These are phyloP conservation scores for Poeciliopsis presidionis DNA, from an alignment of 2,797 vertebrate genomes.

Conservation along the genomic window DNA sequence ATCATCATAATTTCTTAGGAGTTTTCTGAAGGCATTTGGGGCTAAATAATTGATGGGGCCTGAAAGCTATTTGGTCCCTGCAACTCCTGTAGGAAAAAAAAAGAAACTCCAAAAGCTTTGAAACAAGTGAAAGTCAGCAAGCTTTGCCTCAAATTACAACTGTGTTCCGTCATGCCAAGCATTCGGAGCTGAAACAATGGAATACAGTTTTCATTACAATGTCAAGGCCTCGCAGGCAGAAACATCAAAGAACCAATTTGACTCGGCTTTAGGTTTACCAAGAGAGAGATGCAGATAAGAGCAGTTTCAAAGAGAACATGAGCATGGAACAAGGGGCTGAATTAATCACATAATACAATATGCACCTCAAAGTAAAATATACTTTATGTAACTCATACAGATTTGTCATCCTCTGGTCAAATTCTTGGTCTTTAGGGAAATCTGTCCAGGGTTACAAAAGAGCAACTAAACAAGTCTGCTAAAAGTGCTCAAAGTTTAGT, in stretches of 20 bases:
- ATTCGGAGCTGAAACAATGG: conserved; percentile 59
- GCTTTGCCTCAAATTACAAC: conserved; percentile 53
- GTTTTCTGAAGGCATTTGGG: conserved; percentile 58
- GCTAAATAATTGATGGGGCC: conserved; percentile 72
- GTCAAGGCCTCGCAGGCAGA: conserved; percentile 52
- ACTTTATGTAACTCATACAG: conserved; percentile 2
- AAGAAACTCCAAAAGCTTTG: conserved; percentile 39
- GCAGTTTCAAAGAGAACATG: conserved; percentile 53
- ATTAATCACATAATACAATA: conserved; percentile 29
- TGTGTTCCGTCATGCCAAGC: conserved; percentile 49
- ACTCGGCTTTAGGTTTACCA: conserved; percentile 36
- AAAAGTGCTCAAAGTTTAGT: neutral
- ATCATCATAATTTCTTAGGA: conserved; percentile 60
- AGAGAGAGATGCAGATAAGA: conserved; percentile 37
- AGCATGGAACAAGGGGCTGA: conserved; percentile 7
- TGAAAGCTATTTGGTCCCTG: conserved; percentile 60
- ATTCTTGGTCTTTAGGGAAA: conserved; percentile 25
- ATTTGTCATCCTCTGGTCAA: conserved; percentile 7
- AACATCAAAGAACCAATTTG: conserved; percentile 64
- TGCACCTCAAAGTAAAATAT: conserved; percentile 20
- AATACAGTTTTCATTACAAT: conserved; percentile 54
- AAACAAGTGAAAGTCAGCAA: conserved; percentile 45
- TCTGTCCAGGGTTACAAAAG: conserved; percentile 5
- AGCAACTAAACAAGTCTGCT: neutral
- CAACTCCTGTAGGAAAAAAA: conserved; percentile 42